Conservation (phyloP, 2,113 vertebrate species). For the Macrotis lagotis region DNA sequence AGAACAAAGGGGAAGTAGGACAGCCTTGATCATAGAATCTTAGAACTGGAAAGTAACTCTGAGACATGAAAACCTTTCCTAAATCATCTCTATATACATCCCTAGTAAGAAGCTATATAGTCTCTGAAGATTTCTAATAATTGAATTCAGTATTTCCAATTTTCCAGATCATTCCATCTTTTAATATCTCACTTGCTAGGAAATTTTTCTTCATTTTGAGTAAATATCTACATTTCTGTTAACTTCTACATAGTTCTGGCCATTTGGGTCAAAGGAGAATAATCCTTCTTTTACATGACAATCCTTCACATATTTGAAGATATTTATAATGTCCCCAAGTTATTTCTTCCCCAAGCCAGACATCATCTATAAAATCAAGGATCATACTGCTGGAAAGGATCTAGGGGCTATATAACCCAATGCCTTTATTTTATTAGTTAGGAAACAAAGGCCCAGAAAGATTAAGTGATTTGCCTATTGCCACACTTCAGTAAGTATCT, state of each 20-base stretch:
- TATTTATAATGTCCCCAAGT: neutral
- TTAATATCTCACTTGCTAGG: neutral
- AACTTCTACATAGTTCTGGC: neutral
- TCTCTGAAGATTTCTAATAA: neutral
- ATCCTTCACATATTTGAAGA: neutral
- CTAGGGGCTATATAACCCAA: neutral
- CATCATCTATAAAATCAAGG: neutral
- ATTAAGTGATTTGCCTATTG: neutral
- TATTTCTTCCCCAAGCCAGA: neutral
- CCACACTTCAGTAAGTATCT: neutral
- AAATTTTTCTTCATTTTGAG: neutral
- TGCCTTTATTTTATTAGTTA: neutral
- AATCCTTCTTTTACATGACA: neutral
- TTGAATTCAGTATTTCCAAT: neutral
- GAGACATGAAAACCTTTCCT: neutral
- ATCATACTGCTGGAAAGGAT: neutral
- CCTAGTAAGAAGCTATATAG: neutral
- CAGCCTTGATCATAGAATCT: neutral
- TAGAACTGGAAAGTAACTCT: neutral
- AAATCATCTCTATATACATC: neutral
- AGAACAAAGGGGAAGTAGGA: neutral
- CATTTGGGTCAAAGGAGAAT: neutral
- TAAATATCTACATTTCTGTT: neutral
- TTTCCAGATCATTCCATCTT: neutral
- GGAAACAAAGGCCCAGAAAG: neutral